Evolutionary conservation across 2,797 vertebrate species (phyloP).

Genomic region (Bovichtus variegatus): DNA sequence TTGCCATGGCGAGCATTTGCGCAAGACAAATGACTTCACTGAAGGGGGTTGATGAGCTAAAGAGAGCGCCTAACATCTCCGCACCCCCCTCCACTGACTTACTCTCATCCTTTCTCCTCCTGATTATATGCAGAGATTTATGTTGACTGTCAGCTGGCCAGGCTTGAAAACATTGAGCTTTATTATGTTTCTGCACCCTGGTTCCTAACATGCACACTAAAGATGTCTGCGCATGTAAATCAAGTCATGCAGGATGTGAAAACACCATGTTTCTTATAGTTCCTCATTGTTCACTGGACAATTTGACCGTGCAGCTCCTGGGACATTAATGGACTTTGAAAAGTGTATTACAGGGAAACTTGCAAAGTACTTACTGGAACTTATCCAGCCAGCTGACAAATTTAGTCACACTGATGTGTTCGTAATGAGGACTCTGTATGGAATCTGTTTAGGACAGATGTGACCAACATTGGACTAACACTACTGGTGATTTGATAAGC

Average conservation of each 20-base stretch:
- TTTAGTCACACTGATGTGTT: not conserved
- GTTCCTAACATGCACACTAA: not conserved
- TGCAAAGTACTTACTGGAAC: not conserved
- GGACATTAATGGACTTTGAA: not conserved
- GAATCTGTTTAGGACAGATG: not conserved
- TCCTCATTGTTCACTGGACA: not conserved
- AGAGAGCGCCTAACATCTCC: not conserved
- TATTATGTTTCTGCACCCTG: not conserved
- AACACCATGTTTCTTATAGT: not conserved
- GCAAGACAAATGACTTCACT: conserved; percentile 34
- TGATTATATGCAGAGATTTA: conserved; percentile 19
- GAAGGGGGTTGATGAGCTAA: conserved; percentile 37
- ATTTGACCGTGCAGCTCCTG: not conserved
- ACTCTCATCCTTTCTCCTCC: conserved; percentile 4
- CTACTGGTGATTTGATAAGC: not conserved
- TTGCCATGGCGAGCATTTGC: conserved; percentile 42
- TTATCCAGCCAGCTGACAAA: not conserved
- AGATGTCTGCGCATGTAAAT: not conserved
- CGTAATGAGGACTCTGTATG: not conserved
- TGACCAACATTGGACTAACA: not conserved
- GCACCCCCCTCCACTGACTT: not conserved
- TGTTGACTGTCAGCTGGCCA: conserved; percentile 13
- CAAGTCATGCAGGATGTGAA: not conserved
- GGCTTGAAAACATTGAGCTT: conserved; percentile 5
- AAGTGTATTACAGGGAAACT: not conserved